Base-by-base conservation (phyloP, 2,888 invertebrate genomes). In the Gisinianus flammeolus region DNA sequence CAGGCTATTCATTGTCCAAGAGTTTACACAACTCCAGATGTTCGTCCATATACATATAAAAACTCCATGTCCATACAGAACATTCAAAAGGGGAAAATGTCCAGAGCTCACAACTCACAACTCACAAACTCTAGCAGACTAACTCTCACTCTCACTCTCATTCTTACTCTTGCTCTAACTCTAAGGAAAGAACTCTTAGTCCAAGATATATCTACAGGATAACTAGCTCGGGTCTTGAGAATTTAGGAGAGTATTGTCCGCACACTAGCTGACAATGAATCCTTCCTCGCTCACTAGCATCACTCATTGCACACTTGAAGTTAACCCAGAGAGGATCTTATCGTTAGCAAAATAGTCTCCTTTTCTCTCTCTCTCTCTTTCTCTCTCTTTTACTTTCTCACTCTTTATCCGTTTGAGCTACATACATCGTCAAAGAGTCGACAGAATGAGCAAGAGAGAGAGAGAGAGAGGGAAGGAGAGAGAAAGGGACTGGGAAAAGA, bases 201-300 rank as follows among this genome's bases (percentile, higher is more conserved):
- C 24, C 10, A 62, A 22, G 22, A 24, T 10, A 62, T 5, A 62
- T 6, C 26, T 62, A n/a, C n/a, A n/a, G 24, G 26, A 24, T 22
- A 24, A 62, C 19, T 6, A 12, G 4, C 22, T 19, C 22, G 62
- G 26, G 26, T 19, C 8, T n/a, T 22, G 62, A 62, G 22, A 56
- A 56, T 12, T n/a, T 6, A 12, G 56, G 22, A 56, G 10, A 56
- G 56, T 24, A 54, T 54, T 54, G 54, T 54, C 54, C n/a, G 35
- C 24, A 62, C 62, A 62, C 24, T n/a, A 26, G 24, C 62, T 62
- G 62, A 62, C 62, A 62, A 62, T 62, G 62, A 62, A 62, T 62
- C 6, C 62, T 62, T n/a, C 19, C 10, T n/a, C 22, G 62, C 4
- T 22, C 22, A 62, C 22, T 62, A 26, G 62, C 62, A 62, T 62